Percentiles rank a stretch among this genome's conserved stretches.
phyloP scores from a whole-genome alignment of 2,113 vertebrate species.

The Hippocampus barbouri region DNA sequence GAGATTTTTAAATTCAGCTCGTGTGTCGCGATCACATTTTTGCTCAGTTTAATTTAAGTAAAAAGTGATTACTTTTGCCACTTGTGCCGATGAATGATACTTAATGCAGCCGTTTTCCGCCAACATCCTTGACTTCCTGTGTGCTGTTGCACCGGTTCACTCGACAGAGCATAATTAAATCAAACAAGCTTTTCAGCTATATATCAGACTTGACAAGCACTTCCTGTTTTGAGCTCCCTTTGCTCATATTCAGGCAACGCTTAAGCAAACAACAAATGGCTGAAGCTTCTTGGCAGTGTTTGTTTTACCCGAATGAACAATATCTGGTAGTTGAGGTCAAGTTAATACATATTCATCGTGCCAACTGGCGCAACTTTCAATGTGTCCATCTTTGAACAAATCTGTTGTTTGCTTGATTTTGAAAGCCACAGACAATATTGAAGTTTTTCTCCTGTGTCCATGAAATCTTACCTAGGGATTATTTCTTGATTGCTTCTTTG shows the following conservation, averaged over 20 bases:
- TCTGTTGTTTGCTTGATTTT: neutral
- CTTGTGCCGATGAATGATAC: neutral
- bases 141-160: neutral
- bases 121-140: neutral
- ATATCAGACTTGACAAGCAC: conserved; percentile 1
- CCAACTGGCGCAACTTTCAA: neutral
- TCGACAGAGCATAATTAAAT: conserved; percentile 1
- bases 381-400: neutral
- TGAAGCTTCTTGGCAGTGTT: neutral
- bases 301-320: neutral
- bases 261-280: conserved; percentile 1
- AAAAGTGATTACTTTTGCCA: neutral
- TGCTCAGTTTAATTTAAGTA: neutral
- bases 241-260: conserved; percentile 1
- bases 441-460: neutral
- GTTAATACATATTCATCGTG: neutral
- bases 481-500: neutral
- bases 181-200: neutral
- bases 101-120: neutral
- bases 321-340: neutral
- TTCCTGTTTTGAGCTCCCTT: conserved; percentile 5
- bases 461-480: neutral
- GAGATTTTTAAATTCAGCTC: neutral
- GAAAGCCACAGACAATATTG: neutral
- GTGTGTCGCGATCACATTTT: neutral